Base-by-base conservation (phyloP, 2,888 invertebrate genomes). In the Cantharis nigra region DNA sequence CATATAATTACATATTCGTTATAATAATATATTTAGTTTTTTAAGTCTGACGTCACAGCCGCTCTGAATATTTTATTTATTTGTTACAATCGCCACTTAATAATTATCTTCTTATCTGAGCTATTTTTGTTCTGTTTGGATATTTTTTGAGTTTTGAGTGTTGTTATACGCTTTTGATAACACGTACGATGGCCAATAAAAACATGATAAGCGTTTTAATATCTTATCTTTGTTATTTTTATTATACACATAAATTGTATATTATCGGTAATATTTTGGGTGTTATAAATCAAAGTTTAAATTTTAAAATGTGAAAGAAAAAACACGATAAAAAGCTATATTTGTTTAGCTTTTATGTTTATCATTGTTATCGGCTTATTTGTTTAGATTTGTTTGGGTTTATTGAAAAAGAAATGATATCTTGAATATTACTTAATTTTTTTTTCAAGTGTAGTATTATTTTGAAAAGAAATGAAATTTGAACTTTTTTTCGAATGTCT, bases 151-250 rank as follows among this genome's bases (percentile, higher is more conserved):
- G 62, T 28, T 49, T 18, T 49, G 20, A 65, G 20, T 73, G 67
- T 67, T 67, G 49, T 28, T 70, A 26, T 26, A 71, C 65, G 65
- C 18, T 69, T 69, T 20, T 20, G 30, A 73, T 74, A 71, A 77
- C 77, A 63, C 71, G 71, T 30, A 16, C 63, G 72, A 69, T 69
- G 33, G 62, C 16, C 71, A 65, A 71, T 71, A 74, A 71, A 77
- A 77, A 77, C 74, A 77, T 28, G 74, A 77, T 77, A 74, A 77
- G 67, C 72, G 63, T 28, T 77, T 70, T 74, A 71, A 74, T 74
- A 72, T 73, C 70, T 77, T 74, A 77, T 77, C 77, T 16, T 14
- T 63, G 14, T 33, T 77, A 69, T 74, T 67, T 69, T 71, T 71
- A 77, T 70, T 71, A 16, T 73, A 67, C 65, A 49, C 49, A 49